A percentile compares a stretch with the other conserved stretches of the same genome.
Conservation (phyloP, 2,113 vertebrate genomes). For the Telmatochromis brachygnathus region DNA sequence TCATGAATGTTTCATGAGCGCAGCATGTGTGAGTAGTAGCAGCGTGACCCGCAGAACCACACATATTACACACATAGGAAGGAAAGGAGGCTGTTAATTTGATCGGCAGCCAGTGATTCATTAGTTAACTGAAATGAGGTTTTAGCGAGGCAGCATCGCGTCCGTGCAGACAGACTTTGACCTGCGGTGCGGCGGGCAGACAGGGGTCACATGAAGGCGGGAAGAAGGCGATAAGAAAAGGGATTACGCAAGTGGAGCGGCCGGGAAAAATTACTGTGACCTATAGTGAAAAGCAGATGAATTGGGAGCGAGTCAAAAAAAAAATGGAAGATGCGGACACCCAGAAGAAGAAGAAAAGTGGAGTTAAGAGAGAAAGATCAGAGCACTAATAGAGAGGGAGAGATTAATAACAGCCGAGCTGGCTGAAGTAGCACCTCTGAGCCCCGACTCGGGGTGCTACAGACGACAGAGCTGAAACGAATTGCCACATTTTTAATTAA, state of each 20-base stretch:
- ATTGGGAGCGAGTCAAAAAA: background rate
- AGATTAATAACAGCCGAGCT: conserved; percentile 46
- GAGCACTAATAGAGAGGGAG: background rate
- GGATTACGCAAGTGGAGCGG: conserved; percentile 30
- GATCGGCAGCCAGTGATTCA: background rate
- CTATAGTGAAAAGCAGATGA: background rate
- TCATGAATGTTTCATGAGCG: conserved; percentile 59
- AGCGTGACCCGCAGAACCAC: conserved; percentile 7
- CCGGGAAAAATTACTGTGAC: conserved; percentile 18
- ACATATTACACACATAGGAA: background rate
- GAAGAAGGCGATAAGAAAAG: conserved; percentile 3
- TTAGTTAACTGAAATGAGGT: background rate
- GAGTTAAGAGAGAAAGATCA: background rate
- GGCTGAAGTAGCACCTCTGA: conserved; percentile 46
- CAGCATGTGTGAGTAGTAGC: conserved; percentile 7
- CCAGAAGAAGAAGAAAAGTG: background rate
- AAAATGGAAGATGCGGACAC: background rate
- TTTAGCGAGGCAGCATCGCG: background rate
- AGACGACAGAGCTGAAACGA: conserved; percentile 36
- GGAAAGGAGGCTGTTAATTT: background rate
- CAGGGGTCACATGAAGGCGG: background rate
- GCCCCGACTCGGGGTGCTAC: conserved; percentile 24
- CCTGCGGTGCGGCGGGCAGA: background rate
- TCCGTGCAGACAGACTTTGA: background rate
- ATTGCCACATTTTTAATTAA: conserved; percentile 66